Conservation (phyloP, 2,888 invertebrate species). For the Hydroisotoma schaefferi region DNA sequence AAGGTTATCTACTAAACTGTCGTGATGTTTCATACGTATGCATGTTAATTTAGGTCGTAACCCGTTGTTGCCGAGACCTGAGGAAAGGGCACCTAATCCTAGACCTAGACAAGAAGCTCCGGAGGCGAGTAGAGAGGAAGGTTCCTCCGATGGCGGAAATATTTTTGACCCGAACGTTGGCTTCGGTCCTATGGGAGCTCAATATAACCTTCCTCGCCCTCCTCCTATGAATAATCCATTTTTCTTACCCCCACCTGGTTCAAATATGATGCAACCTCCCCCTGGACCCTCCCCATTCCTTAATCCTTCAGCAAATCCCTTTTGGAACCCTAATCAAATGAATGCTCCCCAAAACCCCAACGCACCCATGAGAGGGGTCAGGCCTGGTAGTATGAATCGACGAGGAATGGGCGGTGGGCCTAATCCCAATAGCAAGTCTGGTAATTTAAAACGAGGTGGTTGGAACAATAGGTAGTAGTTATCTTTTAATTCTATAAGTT, state of each 20-base stretch:
- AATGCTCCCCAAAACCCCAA: conserved; percentile 14
- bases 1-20: background rate
- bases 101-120: background rate
- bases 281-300: conserved; percentile 38
- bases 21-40: background rate
- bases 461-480: conserved; percentile 21
- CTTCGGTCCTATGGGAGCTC: conserved; percentile 35
- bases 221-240: conserved; percentile 25
- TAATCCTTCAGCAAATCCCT: conserved; percentile 44
- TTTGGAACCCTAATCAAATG: conserved; percentile 37
- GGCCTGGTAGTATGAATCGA: background rate
- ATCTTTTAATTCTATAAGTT: conserved; percentile 1
- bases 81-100: conserved; percentile 20
- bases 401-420: conserved; percentile 15
- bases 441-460: conserved; percentile 6
- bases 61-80: conserved; percentile 40
- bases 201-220: conserved; percentile 15
- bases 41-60: conserved; percentile 41
- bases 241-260: background rate
- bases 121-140: background rate
- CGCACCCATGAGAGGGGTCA: background rate
- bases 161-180: conserved; percentile 46
- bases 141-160: conserved; percentile 23
- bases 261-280: conserved; percentile 13
- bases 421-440: background rate